Evolutionary conservation across 64 coral and sea anemone species (phyloP).

Genomic region (Stichodactyla mertensii): DNA sequence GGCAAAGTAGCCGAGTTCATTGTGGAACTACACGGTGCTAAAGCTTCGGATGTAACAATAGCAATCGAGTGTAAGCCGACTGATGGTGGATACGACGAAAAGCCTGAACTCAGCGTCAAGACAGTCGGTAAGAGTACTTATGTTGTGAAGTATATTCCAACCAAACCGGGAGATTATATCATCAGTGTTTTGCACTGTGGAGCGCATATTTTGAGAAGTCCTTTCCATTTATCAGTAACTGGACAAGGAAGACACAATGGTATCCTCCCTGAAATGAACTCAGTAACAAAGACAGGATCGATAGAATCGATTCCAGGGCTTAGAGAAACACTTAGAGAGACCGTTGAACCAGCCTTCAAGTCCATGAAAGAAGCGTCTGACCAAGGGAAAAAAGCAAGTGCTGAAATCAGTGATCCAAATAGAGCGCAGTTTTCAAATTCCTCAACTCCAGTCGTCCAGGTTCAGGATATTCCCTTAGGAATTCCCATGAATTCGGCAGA

Average conservation of each 20-base stretch:
- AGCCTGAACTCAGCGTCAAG: slow-evolving; percentile 80
- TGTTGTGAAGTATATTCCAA: slow-evolving; percentile 83
- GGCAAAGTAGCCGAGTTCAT: slow-evolving; percentile 87
- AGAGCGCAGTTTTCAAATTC: neutral
- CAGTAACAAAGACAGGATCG: neutral
- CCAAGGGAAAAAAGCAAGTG: neutral
- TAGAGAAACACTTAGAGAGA: neutral
- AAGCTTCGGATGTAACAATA: slow-evolving; percentile 89
- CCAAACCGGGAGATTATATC: slow-evolving; percentile 76
- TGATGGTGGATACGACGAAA: slow-evolving; percentile 61
- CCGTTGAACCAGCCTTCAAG: neutral
- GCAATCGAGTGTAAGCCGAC: slow-evolving; percentile 94
- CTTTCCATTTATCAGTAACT: slow-evolving; percentile 75
- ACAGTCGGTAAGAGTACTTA: slow-evolving; percentile 82
- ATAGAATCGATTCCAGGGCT: neutral
- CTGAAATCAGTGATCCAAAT: neutral
- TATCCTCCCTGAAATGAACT: neutral
- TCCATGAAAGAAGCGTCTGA: neutral
- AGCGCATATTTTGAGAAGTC: slow-evolving; percentile 85
- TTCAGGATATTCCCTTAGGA: neutral
- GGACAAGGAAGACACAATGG: neutral
- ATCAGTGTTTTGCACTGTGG: slow-evolving; percentile 86
- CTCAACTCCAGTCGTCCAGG: neutral
- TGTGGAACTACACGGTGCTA: slow-evolving; percentile 82
- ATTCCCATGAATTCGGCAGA: slow-evolving; percentile 73